Base-by-base conservation (phyloP, 2,113 vertebrate genomes). In the Epinephelus cyanopodus region DNA sequence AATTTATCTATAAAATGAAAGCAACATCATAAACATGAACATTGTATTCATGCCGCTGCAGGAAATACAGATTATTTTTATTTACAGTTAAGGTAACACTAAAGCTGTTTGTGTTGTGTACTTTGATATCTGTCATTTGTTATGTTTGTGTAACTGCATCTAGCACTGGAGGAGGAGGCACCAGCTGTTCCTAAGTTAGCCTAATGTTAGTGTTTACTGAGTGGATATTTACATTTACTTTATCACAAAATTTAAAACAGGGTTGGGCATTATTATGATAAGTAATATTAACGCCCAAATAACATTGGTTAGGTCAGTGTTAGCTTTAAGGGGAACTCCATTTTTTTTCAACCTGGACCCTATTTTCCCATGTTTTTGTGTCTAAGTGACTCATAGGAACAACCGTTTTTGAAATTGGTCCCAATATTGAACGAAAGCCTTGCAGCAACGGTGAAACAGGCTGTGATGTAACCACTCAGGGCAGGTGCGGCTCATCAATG, bases 1-100 rank as follows among this genome's bases (percentile, higher is more conserved):
- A 68, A 82, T 88, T 78, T 86, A 70, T 86, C 83, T 87, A 89
- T 80, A 87, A 82, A 74, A 79, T 62, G 37, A 74, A 71, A 19
- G 64, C 52, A 62, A 21, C 75, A 70, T 79, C 23, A 74, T 58
- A 48, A 82, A 61, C 50, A 65, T 19, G 9, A 68, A 52, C n/a
- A 1, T 68, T 87, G 80, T 19, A 70, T 42, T 66, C 37, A 29
- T 21, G n/a, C 14, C 39, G 53, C 60, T 71, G 62, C 69, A 52
- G 29, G 53, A 84, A 78, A 84, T 57, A 21, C 48, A 54, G 23
- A 27, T 79, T 69, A 60, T 70, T 73, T 85, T 63, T 87, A 90
- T 85, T 91, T 85, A 85, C 83, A 84, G 72, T 81, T 66, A 48
- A 79, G 52, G n/a, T 53, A 74, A 70, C 50, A 52, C 29, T 52